Base-by-base conservation (phyloP, 2,888 invertebrate genomes). In the Conops quadrifasciatus region DNA sequence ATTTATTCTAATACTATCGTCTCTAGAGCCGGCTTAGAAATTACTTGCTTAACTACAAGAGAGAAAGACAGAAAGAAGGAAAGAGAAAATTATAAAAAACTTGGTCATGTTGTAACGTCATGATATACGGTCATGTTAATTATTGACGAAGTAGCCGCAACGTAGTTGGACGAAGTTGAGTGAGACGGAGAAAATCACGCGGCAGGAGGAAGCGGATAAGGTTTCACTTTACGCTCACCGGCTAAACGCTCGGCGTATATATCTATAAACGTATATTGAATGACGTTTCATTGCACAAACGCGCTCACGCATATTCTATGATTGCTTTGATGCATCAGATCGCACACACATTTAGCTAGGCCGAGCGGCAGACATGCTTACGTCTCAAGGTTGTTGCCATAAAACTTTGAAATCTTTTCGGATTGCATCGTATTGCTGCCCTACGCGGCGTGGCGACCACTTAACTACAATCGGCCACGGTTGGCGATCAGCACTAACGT, bases 301-400 rank as follows among this genome's bases (percentile, higher is more conserved):
- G 1, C 49, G n/a, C 15, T 5, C 45, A 43, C 45, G 45, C 45
- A 43, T 43, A 11, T 13, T 13, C 45, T 43, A 43, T 43, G 9
- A 11, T 13, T 13, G 45, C 45, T 43, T 13, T 43, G 7, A 5
- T 43, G 9, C 13, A 5, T 13, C 15, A 1, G 5, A 5, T n/a
- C 49, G 16, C 49, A 13, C 49, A 13, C 49, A 0, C 49, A 13
- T n/a, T 5, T n/a, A n/a, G 16, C n/a, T n/a, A 21, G 19, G 9
- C 21, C 21, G 53, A 24, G 28, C 63, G 24, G n/a, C 63, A 47
- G 13, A 67, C 59, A 60, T 30, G 26, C 30, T 16, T 11, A 56
- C 51, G 51, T 59, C 77, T 81, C 80, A 80, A 80, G 80, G 81
- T 80, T 80, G 80, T 81, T 80, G 80, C 80, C 81, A 80, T 81